Percentiles rank a stretch among this genome's conserved stretches.
Evolutionary conservation across 2,888 invertebrate genomes (phyloP).

Genomic region (Epinotia ramella): DNA sequence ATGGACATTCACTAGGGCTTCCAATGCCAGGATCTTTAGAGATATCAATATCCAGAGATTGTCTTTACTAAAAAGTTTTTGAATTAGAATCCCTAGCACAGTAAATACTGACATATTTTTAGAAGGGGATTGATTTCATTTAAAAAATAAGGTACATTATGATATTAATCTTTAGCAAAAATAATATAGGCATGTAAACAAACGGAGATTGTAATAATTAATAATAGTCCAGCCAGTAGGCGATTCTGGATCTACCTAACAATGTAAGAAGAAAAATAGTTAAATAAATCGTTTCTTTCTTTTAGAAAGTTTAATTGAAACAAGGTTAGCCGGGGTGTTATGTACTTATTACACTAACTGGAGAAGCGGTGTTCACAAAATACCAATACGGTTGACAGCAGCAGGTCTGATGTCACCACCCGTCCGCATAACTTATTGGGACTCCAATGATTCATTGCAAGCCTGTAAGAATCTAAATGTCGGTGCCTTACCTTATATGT

Average conservation of each 20-base stretch:
- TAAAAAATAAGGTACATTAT: too few species aligned
- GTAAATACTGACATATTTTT: too few species aligned
- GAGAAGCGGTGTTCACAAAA: background rate
- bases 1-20: too few species aligned
- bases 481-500: slow-evolving; percentile 49
- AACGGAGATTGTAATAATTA: background rate
- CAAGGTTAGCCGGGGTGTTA: background rate
- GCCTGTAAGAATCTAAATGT: slow-evolving; percentile 8
- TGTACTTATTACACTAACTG: too few species aligned
- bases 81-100: too few species aligned
- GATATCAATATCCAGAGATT: too few species aligned
- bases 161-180: too few species aligned
- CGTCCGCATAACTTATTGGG: slow-evolving; percentile 28
- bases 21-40: too few species aligned
- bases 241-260: background rate
- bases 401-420: slow-evolving; percentile 61
- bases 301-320: background rate
- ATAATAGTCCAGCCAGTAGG: background rate
- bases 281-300: background rate
- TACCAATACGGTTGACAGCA: slow-evolving; percentile 19
- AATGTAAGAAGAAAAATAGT: background rate
- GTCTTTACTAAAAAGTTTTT: too few species aligned
- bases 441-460: slow-evolving; percentile 52
- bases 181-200: background rate
- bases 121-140: too few species aligned